phyloP scores from a whole-genome alignment of 2,888 invertebrate species.

The Eilema sororculum region DNA sequence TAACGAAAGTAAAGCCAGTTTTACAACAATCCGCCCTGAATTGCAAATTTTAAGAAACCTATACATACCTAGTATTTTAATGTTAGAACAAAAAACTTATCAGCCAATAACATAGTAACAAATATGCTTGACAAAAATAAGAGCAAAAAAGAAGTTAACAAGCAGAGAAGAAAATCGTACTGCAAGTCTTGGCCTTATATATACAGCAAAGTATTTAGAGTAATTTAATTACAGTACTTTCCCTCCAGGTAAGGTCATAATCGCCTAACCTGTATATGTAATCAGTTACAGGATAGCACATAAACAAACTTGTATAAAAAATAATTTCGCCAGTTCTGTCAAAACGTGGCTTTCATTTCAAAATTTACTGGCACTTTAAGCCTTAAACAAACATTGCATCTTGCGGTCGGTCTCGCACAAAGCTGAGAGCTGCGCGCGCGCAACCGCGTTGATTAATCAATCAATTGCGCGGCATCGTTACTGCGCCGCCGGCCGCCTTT shows the following conservation, averaged over 20 bases:
- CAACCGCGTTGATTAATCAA: slow-evolving; percentile 59
- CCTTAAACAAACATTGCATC: slow-evolving; percentile 61
- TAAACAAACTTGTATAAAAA: background rate
- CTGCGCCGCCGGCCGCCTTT: slow-evolving; percentile 52
- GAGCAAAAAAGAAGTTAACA: background rate
- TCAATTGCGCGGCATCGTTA: slow-evolving; percentile 55
- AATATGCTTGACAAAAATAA: background rate
- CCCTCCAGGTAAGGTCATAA: no score
- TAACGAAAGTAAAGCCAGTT: no score
- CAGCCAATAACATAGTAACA: no score
- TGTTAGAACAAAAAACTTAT: no score
- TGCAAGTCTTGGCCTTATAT: no score
- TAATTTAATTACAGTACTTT: no score
- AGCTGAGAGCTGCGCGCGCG: slow-evolving; percentile 50
- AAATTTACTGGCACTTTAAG: slow-evolving; percentile 37
- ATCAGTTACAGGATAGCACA: background rate
- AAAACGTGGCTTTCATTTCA: slow-evolving; percentile 7
- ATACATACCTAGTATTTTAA: no score
- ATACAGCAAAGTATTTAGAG: no score
- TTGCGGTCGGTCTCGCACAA: slow-evolving; percentile 53
- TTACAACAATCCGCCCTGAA: no score
- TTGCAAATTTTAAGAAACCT: no score
- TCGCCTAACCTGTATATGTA: background rate
- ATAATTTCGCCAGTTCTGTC: background rate
- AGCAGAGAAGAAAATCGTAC: background rate